Conservation (phyloP, 2,113 vertebrate genomes). For the Myotis davidii region DNA sequence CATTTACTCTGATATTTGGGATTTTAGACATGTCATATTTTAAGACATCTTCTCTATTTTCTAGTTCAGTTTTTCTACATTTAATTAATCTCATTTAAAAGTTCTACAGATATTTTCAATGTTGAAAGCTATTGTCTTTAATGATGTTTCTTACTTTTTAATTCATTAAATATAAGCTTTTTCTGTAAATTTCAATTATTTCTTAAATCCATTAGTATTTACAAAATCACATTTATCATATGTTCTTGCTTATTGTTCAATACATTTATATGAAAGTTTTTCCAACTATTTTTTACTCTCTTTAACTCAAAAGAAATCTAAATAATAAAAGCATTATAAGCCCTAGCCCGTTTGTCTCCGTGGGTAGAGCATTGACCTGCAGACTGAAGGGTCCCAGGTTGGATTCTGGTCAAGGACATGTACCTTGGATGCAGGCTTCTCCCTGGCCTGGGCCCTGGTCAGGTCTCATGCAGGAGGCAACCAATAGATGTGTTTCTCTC, state of each 20-base stretch:
- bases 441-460: too few relatives aligned
- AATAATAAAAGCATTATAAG: not conserved
- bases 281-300: not conserved
- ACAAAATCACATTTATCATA: not conserved
- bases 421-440: too few relatives aligned
- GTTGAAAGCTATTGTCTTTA: not conserved
- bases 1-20: not conserved
- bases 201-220: not conserved
- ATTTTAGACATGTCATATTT: not conserved
- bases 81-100: not conserved
- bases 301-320: not conserved
- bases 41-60: not conserved
- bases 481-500: too few relatives aligned
- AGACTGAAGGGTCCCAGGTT: too few relatives aligned
- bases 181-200: not conserved
- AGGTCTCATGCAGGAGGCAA: too few relatives aligned
- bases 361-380: too few relatives aligned
- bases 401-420: too few relatives aligned
- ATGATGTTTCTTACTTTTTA: not conserved
- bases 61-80: too few relatives aligned
- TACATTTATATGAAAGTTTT: not conserved
- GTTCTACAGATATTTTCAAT: not conserved
- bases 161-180: not conserved
- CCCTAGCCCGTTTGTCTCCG: too few relatives aligned
- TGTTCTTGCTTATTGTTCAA: not conserved